A percentile compares a stretch with the other conserved stretches of the same genome.
These are phyloP conservation scores for Mesitornis unicolor DNA, from an alignment of 2,113 vertebrate genomes.

Conservation along the genomic window DNA sequence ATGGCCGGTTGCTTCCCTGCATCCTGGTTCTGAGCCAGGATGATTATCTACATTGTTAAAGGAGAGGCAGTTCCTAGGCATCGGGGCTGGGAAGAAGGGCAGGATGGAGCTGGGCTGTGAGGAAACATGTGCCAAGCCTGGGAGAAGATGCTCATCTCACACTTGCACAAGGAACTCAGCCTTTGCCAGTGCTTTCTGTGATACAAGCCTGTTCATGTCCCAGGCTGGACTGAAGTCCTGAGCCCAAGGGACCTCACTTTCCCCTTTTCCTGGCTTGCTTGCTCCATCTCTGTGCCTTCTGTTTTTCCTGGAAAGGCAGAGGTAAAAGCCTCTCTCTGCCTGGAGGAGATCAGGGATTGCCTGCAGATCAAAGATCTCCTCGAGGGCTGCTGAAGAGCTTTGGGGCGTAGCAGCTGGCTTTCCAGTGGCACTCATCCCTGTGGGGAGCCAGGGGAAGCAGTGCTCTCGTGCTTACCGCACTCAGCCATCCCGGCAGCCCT, in stretches of 20 bases:
- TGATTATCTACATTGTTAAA: fast-evolving
- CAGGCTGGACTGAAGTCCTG: not conserved
- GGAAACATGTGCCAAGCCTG: not conserved
- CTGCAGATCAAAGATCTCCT: not conserved
- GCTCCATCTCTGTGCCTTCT: not conserved
- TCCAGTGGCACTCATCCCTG: not conserved
- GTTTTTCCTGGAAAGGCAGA: not conserved
- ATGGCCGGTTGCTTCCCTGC: fast-evolving
- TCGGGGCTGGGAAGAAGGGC: not conserved
- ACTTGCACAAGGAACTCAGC: not conserved
- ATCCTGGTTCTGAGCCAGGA: not conserved
- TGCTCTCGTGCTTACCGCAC: fast-evolving
- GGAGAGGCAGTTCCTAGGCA: not conserved
- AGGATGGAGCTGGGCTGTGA: not conserved
- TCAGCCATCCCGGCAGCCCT: not conserved
- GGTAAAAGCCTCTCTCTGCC: not conserved
- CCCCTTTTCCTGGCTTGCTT: not conserved
- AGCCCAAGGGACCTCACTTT: not conserved
- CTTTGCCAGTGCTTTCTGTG: not conserved
- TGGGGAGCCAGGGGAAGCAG: not conserved
- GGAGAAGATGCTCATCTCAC: not conserved
- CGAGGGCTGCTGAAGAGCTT: not conserved
- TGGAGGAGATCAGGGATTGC: not conserved
- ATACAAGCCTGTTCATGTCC: not conserved
- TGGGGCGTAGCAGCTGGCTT: not conserved